These are phyloP conservation scores for Ypsolopha scabrella DNA, from an alignment of 2,888 invertebrate genomes.

Conservation along the genomic window DNA sequence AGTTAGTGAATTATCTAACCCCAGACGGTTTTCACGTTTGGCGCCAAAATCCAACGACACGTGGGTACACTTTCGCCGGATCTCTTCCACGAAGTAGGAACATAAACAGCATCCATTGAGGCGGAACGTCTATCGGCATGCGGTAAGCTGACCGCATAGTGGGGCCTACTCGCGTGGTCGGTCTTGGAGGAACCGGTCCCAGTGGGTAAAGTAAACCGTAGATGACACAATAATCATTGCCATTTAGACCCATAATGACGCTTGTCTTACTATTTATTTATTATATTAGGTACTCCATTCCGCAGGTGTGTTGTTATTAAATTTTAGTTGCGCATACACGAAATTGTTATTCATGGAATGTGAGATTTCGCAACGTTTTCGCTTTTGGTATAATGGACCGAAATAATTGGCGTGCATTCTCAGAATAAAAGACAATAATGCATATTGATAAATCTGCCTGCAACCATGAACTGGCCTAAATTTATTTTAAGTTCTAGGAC, in stretches of 20 bases:
- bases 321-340: too few species aligned
- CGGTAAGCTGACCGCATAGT: neutral
- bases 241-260: neutral
- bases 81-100: neutral
- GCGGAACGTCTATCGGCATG: conserved; percentile 13
- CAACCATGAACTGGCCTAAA: too few species aligned
- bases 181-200: conserved; percentile 19
- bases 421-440: too few species aligned
- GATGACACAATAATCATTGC: conserved; percentile 23
- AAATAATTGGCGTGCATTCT: too few species aligned
- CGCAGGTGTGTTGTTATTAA: neutral
- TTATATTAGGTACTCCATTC: neutral
- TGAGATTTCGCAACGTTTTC: too few species aligned
- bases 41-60: neutral
- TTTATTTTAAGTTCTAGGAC: too few species aligned
- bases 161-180: neutral
- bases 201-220: conserved; percentile 16
- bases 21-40: conserved; percentile 5
- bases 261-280: neutral
- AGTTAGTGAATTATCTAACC: neutral
- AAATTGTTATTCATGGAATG: too few species aligned
- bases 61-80: conserved; percentile 18
- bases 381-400: too few species aligned
- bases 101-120: conserved; percentile 18
- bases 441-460: too few species aligned